A percentile compares a stretch with the other conserved stretches of the same genome.
Evolutionary conservation across 1,140 invertebrate genomes (phyloP).

Genomic region (Drosophila melanica): DNA sequence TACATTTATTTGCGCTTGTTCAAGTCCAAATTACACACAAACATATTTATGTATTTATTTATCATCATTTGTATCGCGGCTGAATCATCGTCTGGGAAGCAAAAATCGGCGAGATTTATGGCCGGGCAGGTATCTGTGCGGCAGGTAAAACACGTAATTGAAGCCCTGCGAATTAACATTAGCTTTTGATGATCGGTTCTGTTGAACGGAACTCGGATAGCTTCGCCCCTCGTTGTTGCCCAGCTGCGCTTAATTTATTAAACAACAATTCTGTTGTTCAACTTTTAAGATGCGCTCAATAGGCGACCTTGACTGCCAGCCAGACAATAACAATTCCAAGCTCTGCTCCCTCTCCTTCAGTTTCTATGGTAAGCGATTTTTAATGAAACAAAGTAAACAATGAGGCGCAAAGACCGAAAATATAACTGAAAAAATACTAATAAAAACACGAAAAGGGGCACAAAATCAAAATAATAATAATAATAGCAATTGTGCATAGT

Average conservation of each 20-base stretch:
- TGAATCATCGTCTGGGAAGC: slow-evolving; percentile 47
- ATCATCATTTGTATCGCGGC: slow-evolving; percentile 16
- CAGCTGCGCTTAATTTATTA: slow-evolving; percentile 2
- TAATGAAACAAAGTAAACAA: slow-evolving; percentile 73
- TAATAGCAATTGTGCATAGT: slow-evolving; percentile 57
- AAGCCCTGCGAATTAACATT: slow-evolving; percentile 17
- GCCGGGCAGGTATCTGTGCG: not conserved
- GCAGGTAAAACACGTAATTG: slow-evolving; percentile 13
- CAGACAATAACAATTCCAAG: slow-evolving; percentile 34
- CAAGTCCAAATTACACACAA: slow-evolving; percentile 2
- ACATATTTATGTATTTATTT: not conserved
- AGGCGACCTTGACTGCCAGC: slow-evolving; percentile 53
- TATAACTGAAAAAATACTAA: slow-evolving; percentile 15
- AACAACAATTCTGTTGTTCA: slow-evolving; percentile 33
- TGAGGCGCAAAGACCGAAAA: slow-evolving; percentile 49
- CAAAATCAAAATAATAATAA: slow-evolving; percentile 52
- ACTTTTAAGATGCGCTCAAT: slow-evolving; percentile 63
- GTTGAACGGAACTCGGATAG: not conserved
- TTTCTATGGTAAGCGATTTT: slow-evolving; percentile 69
- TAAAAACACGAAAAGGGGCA: slow-evolving; percentile 7
- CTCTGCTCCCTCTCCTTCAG: not conserved
- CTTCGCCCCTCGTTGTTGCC: no score
- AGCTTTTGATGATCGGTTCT: slow-evolving; percentile 1
- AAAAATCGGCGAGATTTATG: slow-evolving; percentile 49
- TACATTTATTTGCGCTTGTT: slow-evolving; percentile 32